Evolutionary conservation across 1,140 invertebrate species (phyloP), one percentile per base, ranked within the genome.

Genomic region (Drosophila repleta): DNA sequence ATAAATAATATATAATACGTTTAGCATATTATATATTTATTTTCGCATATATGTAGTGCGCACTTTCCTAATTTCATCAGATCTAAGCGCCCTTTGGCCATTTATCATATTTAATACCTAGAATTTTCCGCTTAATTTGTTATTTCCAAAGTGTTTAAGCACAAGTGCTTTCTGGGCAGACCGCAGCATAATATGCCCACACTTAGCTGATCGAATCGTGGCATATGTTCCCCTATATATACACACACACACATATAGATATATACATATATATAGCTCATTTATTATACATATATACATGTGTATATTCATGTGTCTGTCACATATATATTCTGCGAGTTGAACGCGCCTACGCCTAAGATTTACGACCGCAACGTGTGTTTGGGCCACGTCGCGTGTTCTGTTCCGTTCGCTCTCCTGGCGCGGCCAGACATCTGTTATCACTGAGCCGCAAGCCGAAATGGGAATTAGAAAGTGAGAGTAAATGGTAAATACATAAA

Each of bases 281-380:
- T 56, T 26, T 64, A 70, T 64, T 53, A 63, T 51, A 69, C 37
- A n/a, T 53, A 63, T 51, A 69, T 45, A n/a, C 20, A n/a, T 58
- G 6, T 24, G 11, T 45, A 64, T 56, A 64, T 64, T 35, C 18
- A 45, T 58, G 26, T 66, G 53, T 51, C 61, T 66, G 53, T 57
- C 62, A 64, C 35, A 29, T 45, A 45, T 49, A 26, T 43, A 46
- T 51, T 43, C 17, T 29, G 17, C 17, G 11, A 52, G 56, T 26
- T 62, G 51, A 45, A 64, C 17, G 65, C 71, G 66, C 67, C 72
- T 79, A 69, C 57, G 55, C 56, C 15, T n/a, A 63, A 80, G 81
- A 84, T 84, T 85, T 76, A 84, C 80, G 81, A 26, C 56, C 73
- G 29, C 81, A 84, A 85, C 73, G 80, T 84, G 73, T 61, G 32